Conservation (phyloP, 2,888 invertebrate species). For the Isotomurus palustris region DNA sequence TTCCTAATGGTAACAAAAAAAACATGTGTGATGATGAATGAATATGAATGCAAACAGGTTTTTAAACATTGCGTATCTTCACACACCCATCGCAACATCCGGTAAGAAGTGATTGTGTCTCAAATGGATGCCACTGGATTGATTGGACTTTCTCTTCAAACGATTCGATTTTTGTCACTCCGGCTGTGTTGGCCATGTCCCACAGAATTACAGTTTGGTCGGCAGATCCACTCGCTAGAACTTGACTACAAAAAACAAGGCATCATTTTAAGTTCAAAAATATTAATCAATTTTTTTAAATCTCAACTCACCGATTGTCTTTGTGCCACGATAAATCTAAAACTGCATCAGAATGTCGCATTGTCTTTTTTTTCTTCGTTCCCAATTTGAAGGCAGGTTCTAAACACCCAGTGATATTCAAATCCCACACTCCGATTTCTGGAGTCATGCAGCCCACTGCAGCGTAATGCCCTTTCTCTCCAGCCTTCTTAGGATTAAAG, state of each 20-base stretch:
- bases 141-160: constrained; percentile 82
- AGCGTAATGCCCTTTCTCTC: constrained; percentile 70
- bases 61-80: not conserved
- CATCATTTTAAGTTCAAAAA: not conserved
- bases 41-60: constrained; percentile 31
- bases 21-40: not conserved
- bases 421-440: constrained; percentile 92
- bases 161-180: constrained; percentile 67
- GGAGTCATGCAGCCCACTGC: constrained; percentile 91
- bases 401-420: constrained; percentile 85
- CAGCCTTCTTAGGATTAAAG: constrained; percentile 71
- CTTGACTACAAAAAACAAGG: constrained; percentile 59
- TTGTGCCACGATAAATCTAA: constrained; percentile 82
- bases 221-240: constrained; percentile 88
- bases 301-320: not conserved
- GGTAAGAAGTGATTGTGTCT: constrained; percentile 73
- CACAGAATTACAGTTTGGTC: constrained; percentile 82
- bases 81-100: constrained; percentile 72
- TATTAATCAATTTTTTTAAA: constrained; percentile 2
- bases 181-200: constrained; percentile 79
- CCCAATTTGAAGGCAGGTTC: constrained; percentile 83
- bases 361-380: constrained; percentile 61
- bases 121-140: constrained; percentile 75
- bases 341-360: constrained; percentile 85
- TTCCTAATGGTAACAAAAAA: constrained; percentile 52